Evolutionary conservation across 2,113 vertebrate species (phyloP), one percentile per base, ranked within the genome.

Genomic region (Strix aluco): DNA sequence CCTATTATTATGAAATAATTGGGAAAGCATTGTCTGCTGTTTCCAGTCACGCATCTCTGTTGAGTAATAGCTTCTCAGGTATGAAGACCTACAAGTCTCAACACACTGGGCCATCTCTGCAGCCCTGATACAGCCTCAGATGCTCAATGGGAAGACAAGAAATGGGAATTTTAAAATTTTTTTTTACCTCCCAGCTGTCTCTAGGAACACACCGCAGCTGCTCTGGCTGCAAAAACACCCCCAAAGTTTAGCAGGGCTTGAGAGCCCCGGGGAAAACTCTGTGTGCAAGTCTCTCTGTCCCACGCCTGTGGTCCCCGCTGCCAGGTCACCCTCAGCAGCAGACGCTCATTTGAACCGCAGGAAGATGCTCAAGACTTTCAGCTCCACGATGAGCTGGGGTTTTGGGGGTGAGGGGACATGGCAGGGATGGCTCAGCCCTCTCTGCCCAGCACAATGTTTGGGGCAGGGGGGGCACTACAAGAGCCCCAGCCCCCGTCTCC

Each of bases 321-420:
- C 34, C 38, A 12, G 47, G 17, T 81, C 61, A 1, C 30, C 44
- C 36, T 59, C 67, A 15, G 4, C 36, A 36, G 46, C 52, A 34
- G 54, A 62, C 6, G 30, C 34, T 49, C 14, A 5, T 38, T 9
- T 44, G 71, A 61, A 17, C 46, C 6, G 0, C 1, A 14, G 17
- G 26, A 66, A 29, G 51, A 20, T 13, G 25, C 63, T 47, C 44
- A 3, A 55, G 26, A 26, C 27, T 70, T 49, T 38, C 36, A 9
- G 30, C 65, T 55, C 55, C 29, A 23, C 0, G 0, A 22, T 1
- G 32, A 57, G 36, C 46, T 1, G 3, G 55, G 38, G 38, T 29
- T 10, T 42, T 0, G 20, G 78, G 70, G 7, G 30, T 0, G 3
- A 15, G 55, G 67, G 65, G 51, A 32, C 2, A 2, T 0, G 5